Base-by-base conservation (phyloP, 2,888 invertebrate species). In the Epistrophe grossulariae region DNA sequence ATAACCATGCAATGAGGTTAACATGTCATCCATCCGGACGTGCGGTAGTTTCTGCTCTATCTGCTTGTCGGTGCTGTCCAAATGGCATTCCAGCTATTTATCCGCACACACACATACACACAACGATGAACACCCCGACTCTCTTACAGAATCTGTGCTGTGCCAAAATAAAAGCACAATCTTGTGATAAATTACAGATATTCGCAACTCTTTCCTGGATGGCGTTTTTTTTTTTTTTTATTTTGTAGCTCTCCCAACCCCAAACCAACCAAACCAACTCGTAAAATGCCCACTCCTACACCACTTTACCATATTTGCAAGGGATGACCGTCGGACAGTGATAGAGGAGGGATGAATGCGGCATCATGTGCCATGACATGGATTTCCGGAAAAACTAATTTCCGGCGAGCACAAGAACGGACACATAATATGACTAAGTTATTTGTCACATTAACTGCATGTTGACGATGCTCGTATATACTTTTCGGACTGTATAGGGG, bases 351-450 rank as follows among this genome's bases (percentile, higher is more conserved):
- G 19, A 48, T 40, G 48, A 48, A 60, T 55, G 74, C 60, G 73
- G 35, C 81, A 87, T 87, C 82, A 87, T 82, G 78, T 87, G 78
- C 74, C 85, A 82, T 87, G 82, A 79, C 85, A 82, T 82, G 73
- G 85, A 87, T 82, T 82, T 87, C 82, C 85, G 85, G 85, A 79
- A 82, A 87, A 87, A 87, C 85, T 87, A 82, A 87, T 87, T 87
- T 87, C 82, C 82, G 82, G 38, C 73, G 64, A 82, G 66, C 79
- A 87, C 79, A 82, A 76, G 79, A 81, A 78, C 84, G 84, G 81
- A 81, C 85, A 82, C 74, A 87, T 87, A 82, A 87, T 87, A 87
- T 82, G 85, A 87, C 85, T 82, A 73, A 82, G 85, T 87, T 82
- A 79, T 83, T 83, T 82, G 85, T 82, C 85, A 87, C 85, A 87